Evolutionary conservation across 2,888 invertebrate genomes (phyloP), one percentile per base, ranked within the genome.

Genomic region (Resseliella maxima): DNA sequence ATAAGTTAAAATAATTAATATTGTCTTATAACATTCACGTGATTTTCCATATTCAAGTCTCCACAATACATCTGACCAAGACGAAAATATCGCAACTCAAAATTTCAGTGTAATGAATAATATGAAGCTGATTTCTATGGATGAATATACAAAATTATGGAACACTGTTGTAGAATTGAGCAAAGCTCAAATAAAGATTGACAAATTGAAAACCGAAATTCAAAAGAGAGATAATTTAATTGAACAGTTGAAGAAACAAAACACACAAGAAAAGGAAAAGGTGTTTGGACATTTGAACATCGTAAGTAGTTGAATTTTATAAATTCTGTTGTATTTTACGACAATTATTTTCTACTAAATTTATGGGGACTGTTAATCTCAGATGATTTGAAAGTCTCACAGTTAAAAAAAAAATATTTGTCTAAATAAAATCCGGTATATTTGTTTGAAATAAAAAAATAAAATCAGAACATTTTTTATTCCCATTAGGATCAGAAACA

Each of bases 141-240:
- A 81, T 12, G 36, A 36, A 18, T 81, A 81, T 36, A 8, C 2
- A 35, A 81, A 36, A 81, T 8, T 81, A 36, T 6, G 35, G 15
- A 5, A 81, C 1, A 1, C 36, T 81, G 2, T 15, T 10, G 21
- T 81, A 15, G 81, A 81, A 81, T 36, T 81, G 18, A 2, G 12
- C 36, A 81, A 81, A 36, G 81, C 81, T 5, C 35, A 35, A 10
- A 36, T 35, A 36, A 36, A 1, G 2, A 81, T 81, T 36, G 36
- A 81, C 1, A 36, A 35, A 36, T n/a, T 81, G 35, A 36, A 5
- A 35, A 3, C 21, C 3, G 1, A 10, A 18, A 36, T 81, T 81
- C n/a, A 81, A 36, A 81, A 81, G 36, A 81, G 35, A 21, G 81
- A 81, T 36, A 36, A 81, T 81, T 18, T 36, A n/a, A 81, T 81